phyloP scores from a whole-genome alignment of 2,888 invertebrate genomes.

The Helicoverpa assulta region DNA sequence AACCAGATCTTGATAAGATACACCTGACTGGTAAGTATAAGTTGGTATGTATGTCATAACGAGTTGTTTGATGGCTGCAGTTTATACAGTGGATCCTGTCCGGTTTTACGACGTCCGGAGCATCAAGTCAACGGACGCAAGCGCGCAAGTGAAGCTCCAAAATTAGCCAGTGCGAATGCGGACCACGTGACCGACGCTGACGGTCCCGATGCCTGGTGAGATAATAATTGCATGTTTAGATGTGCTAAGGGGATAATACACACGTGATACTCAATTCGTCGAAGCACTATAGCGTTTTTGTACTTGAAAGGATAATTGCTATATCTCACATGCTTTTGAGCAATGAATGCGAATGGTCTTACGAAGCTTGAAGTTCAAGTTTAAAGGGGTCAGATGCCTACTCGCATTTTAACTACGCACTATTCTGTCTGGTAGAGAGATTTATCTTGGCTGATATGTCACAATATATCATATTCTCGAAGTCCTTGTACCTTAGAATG shows the following conservation, averaged over 20 bases:
- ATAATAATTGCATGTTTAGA: constrained; percentile 67
- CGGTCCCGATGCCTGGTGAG: constrained; percentile 66
- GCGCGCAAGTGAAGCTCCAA: constrained; percentile 70
- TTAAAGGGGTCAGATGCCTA: constrained; percentile 12
- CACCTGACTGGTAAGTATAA: constrained; percentile 55
- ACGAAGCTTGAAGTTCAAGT: constrained; percentile 29
- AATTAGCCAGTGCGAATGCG: constrained; percentile 86
- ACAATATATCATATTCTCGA: constrained; percentile 36
- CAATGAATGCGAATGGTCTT: constrained; percentile 18
- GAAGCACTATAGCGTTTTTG: constrained; percentile 38
- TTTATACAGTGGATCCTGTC: constrained; percentile 70
- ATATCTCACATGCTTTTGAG: constrained; percentile 22
- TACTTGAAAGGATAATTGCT: constrained; percentile 37
- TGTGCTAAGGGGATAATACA: constrained; percentile 48
- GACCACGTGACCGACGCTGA: constrained; percentile 68
- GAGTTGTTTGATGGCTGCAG: constrained; percentile 47
- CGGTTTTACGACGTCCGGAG: constrained; percentile 82
- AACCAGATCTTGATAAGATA: constrained; percentile 60
- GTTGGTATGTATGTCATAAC: constrained; percentile 55
- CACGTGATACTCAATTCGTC: constrained; percentile 28
- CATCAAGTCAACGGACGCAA: constrained; percentile 81
- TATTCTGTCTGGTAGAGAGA: constrained; percentile 32
- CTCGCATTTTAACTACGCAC: constrained; percentile 27
- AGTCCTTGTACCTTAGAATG: constrained; percentile 56
- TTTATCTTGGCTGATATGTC: constrained; percentile 42